phyloP scores from a whole-genome alignment of 1,140 invertebrate species.

The Eupeodes corollae region DNA sequence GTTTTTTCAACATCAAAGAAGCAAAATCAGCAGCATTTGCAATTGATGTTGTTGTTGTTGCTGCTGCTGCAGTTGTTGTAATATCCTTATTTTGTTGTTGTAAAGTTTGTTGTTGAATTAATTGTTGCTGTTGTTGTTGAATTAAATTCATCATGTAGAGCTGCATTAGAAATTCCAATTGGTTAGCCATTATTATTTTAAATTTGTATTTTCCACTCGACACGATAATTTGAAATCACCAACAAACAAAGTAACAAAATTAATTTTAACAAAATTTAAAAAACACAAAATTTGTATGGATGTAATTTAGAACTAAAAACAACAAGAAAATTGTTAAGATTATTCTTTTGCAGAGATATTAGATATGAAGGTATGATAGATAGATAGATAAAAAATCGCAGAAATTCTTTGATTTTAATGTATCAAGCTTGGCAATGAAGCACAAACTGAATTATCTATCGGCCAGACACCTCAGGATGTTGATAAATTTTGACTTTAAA shows the following conservation, averaged over 20 bases:
- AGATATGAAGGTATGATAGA: not conserved
- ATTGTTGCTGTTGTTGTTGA: slow-evolving; percentile 28
- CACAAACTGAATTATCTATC: slow-evolving; percentile 37
- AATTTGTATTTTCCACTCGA: slow-evolving; percentile 1
- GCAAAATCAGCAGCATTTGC: slow-evolving; percentile 8
- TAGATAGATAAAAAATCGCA: not conserved
- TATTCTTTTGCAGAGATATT: not conserved
- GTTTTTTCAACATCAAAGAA: slow-evolving; percentile 21
- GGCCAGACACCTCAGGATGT: slow-evolving; percentile 6
- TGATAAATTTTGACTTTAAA: no score
- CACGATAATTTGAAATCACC: no score
- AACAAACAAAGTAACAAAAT: no score
- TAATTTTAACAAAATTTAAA: not conserved
- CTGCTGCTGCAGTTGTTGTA: slow-evolving; percentile 12
- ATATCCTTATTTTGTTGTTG: not conserved
- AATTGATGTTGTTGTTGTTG: slow-evolving; percentile 4
- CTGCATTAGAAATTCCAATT: slow-evolving; percentile 36
- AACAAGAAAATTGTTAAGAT: not conserved
- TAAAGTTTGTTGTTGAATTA: slow-evolving; percentile 7
- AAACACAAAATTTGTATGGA: slow-evolving; percentile 11
- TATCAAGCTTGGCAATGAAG: slow-evolving; percentile 30
- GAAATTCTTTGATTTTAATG: slow-evolving; percentile 8
- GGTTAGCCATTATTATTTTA: slow-evolving; percentile 24
- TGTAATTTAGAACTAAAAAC: not conserved
- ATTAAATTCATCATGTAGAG: slow-evolving; percentile 35